Evolutionary conservation across 2,888 invertebrate species (phyloP), one percentile per base, ranked within the genome.

Genomic region (Microchrysa polita): DNA sequence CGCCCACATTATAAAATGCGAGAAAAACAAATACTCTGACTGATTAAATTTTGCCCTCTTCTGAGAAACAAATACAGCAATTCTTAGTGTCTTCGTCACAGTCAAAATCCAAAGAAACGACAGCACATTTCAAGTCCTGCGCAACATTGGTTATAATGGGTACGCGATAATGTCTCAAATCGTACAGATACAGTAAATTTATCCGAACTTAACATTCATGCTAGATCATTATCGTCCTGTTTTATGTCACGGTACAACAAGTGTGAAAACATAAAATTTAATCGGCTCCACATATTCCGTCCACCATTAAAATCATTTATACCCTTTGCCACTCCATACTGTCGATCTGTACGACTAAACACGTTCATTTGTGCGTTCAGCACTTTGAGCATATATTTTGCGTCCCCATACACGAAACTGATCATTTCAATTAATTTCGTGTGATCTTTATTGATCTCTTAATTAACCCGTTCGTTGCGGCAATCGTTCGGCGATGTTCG

Each of bases 361-460:
- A 34, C 27, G 27, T 34, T 34, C 7, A 34, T 34, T 34, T 7
- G 27, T 7, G 27, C 27, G 27, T 34, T 34, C 27, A 34, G 12
- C 67, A 67, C 52, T 18, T 69, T 34, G 40, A 16, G 42, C 10
- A 27, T 20, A 48, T 20, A 23, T n/a, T n/a, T n/a, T n/a, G 40
- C 61, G 23, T 14, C n/a, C 23, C 53, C 27, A 18, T 20, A 22
- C 10, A 20, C 48, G 55, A 20, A 73, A 65, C 61, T 71, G 69
- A 75, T 75, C 75, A 73, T 67, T 55, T 63, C 75, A 75, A 75
- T 75, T 75, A 75, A 75, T 75, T 73, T 75, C 71, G 63, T 42
- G 72, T 75, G 75, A 73, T 73, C 73, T 75, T 75, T 75, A 75
- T 75, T 75, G 75, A 75, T 75, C 71, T 75, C 65, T 75, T 75